These are phyloP conservation scores for Ganaspis sp. DNA, from an alignment of 1,140 invertebrate species.

Conservation along the genomic window DNA sequence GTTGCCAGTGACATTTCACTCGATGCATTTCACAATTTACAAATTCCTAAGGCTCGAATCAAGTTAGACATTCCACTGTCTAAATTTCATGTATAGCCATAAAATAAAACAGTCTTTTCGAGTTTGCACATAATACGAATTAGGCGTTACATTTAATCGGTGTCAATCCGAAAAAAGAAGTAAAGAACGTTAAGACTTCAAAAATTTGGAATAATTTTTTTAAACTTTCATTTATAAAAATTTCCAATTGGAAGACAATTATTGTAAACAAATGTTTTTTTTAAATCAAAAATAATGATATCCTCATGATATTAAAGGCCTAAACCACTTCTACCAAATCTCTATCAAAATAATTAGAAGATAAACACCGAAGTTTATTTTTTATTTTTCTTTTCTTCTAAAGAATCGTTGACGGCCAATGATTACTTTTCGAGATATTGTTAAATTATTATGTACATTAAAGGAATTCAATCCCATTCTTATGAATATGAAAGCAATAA, in stretches of 20 bases:
- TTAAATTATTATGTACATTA: constrained; percentile 67
- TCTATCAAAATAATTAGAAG: neutral
- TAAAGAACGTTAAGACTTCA: neutral
- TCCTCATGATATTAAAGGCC: neutral
- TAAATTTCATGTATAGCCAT: constrained; percentile 28
- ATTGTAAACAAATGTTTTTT: neutral
- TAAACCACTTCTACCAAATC: neutral
- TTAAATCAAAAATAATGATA: neutral
- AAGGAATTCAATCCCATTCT: constrained; percentile 70
- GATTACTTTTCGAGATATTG: neutral
- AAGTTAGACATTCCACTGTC: constrained; percentile 30
- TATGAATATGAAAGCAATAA: constrained; percentile 70
- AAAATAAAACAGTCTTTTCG: constrained; percentile 20
- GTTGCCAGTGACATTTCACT: constrained; percentile 17
- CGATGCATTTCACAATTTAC: constrained; percentile 28
- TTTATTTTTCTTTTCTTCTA: neutral
- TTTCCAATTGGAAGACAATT: constrained; percentile 1
- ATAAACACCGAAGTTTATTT: constrained; percentile 4
- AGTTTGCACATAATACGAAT: constrained; percentile 1
- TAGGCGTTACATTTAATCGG: constrained; percentile 1
- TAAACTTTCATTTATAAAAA: neutral
- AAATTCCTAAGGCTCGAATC: constrained; percentile 24
- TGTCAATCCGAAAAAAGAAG: neutral
- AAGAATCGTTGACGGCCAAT: neutral
- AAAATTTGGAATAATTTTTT: neutral